Percentiles rank a stretch among this genome's conserved stretches.
Evolutionary conservation across 2,113 vertebrate species (phyloP).

Genomic region (Aix galericulata): DNA sequence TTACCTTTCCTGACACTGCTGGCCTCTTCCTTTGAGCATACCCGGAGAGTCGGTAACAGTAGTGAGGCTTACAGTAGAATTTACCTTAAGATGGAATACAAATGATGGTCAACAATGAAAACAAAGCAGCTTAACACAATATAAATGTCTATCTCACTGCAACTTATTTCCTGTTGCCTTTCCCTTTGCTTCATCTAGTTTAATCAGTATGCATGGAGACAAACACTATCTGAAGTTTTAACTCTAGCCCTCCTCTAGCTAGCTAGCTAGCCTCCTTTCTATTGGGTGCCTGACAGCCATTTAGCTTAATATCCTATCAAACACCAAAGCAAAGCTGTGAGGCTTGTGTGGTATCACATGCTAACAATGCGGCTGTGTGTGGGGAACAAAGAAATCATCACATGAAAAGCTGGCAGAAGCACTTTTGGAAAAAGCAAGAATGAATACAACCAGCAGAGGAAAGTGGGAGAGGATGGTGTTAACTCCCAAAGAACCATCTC

Average conservation of each 20-base stretch:
- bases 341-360: conserved; percentile 59
- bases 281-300: conserved; percentile 60
- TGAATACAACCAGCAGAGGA: conserved; percentile 63
- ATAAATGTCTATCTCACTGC: not conserved
- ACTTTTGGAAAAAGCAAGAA: conserved; percentile 74
- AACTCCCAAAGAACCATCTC: conserved; percentile 40
- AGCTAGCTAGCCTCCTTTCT: not conserved
- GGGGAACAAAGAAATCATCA: conserved; percentile 78
- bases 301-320: conserved; percentile 67
- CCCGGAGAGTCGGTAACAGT: conserved; percentile 92
- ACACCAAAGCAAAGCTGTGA: conserved; percentile 51
- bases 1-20: conserved; percentile 87
- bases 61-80: conserved; percentile 99
- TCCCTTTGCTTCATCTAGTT: not conserved
- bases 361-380: conserved; percentile 82
- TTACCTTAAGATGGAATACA: conserved; percentile 84
- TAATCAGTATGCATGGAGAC: not conserved
- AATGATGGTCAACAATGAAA: not conserved
- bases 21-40: conserved; percentile 94
- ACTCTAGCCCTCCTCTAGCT: conserved; percentile 4
- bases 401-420: conserved; percentile 73
- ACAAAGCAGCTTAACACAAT: not conserved
- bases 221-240: conserved; percentile 15
- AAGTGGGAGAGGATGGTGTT: conserved; percentile 38
- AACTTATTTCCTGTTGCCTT: not conserved